Base-by-base conservation (phyloP, 2,113 vertebrate genomes). In the Calyptomena viridis region DNA sequence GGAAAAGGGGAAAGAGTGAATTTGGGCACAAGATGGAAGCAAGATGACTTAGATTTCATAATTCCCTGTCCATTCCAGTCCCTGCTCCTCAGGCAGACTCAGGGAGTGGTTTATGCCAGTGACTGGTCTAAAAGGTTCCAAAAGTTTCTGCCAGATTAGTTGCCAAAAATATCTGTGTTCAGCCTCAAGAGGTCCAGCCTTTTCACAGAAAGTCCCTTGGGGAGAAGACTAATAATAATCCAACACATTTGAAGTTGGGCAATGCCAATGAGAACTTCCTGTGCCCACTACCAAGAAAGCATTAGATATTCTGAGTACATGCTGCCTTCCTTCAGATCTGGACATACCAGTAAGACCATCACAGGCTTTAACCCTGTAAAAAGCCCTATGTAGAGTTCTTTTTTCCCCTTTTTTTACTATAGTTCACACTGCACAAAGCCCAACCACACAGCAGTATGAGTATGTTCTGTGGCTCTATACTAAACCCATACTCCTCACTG, bases 171-270 rank as follows among this genome's bases (percentile, higher is more conserved):
- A 53, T 12, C 35, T n/a, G 22, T 31, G 21, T 86, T 67, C 20
- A 55, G 30, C 68, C 30, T 63, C 33, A 42, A 68, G 35, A 83
- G 7, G 40, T 53, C 12, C 21, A 79, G 17, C 25, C 18, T 37
- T 73, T 80, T 68, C 35, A 56, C 2, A 22, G 59, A 39, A 77
- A 74, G 87, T 35, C 42, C 12, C 24, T 14, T 58, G 55, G 20
- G 46, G 20, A 31, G 81, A 55, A 64, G 66, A 33, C 50, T 82
- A 33, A 27, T 31, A 39, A 89, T 25, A 64, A 69, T 25, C 39
- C 59, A 93, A 25, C 27, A 27, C 1, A 2, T 11, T 27, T 35
- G 30, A 60, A 0, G 0, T 24, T 33, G 39, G n/a, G 30, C 52
- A 80, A 49, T 8, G 12, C 14, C 30, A 52, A 12, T 14, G 23